Base-by-base conservation (phyloP, 2,888 invertebrate genomes). In the Mimachlamys varia region DNA sequence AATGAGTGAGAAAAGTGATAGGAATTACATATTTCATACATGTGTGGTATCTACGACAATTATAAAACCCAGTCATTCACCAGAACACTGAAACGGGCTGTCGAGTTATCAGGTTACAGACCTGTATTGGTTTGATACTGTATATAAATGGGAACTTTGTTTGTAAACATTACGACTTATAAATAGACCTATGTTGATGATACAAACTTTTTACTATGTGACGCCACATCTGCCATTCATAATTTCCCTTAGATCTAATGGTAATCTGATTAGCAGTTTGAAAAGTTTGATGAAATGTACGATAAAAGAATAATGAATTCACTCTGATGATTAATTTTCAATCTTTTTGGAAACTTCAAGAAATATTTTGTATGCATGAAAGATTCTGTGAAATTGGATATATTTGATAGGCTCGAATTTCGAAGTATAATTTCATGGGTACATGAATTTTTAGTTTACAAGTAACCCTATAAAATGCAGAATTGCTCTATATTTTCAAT, bases 1-100 rank as follows among this genome's bases (percentile, higher is more conserved):
- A 76, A 27, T 58, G 19, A 22, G 58, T 53, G 58, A 19, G 58
- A 76, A 76, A 76, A 76, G 27, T 76, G 76, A 76, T 76, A 27
- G 3, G 33, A 27, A 76, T 76, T 76, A 33, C 76, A 76, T 76
- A 76, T 76, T 76, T 76, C 33, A 76, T 76, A 76, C 76, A 76
- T 76, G 76, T 27, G 33, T 76, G 7, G 19, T 76, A 76, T 76
- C 76, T 76, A 33, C 12, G 76, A 27, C 76, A 76, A 76, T 76
- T 33, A 76, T 76, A 76, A 76, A 27, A 33, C n/a, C n/a, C 76
- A 27, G 76, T 27, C 76, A 76, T 76, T 76, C 76, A 76, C 27
- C n/a, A 15, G 76, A 76, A 76, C 12, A 33, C 22, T 76, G 33
- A 76, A 76, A 12, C 10, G 13, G 7, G 13, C 76, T 76, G 76